These are phyloP conservation scores for Lordiphosa clarofinis DNA, from an alignment of 1,140 invertebrate genomes.

Conservation along the genomic window DNA sequence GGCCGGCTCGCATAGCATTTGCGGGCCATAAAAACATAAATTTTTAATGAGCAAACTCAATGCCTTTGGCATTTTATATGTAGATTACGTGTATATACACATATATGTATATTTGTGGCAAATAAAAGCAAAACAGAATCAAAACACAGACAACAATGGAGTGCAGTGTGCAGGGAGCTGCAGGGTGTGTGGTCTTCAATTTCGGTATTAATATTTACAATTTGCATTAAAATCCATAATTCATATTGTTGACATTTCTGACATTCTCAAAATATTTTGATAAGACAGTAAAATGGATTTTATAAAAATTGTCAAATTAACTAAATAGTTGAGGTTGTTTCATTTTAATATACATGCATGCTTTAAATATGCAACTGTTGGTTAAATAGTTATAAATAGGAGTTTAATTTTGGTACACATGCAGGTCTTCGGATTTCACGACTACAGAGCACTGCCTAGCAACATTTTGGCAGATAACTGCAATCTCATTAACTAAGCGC, in stretches of 20 bases:
- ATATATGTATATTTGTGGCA: slow-evolving; percentile 4
- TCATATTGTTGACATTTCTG: not conserved
- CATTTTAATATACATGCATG: too few species aligned
- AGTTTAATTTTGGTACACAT: too few species aligned
- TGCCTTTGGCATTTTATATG: slow-evolving; percentile 18
- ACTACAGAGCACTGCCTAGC: too few species aligned
- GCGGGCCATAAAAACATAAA: slow-evolving; percentile 45
- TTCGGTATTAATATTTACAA: slow-evolving; percentile 24
- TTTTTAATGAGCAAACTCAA: slow-evolving; percentile 47
- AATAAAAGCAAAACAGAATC: slow-evolving; percentile 19
- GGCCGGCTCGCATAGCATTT: slow-evolving; percentile 37
- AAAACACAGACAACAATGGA: slow-evolving; percentile 41
- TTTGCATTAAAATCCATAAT: slow-evolving; percentile 40
- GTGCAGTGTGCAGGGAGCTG: slow-evolving; percentile 9
- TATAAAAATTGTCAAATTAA: too few species aligned
- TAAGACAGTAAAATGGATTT: too few species aligned
- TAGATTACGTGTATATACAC: slow-evolving; percentile 19
- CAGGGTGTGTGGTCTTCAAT: slow-evolving; percentile 20
- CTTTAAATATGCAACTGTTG: too few species aligned
- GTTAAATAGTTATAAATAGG: too few species aligned
- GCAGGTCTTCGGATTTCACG: too few species aligned
- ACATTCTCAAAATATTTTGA: too few species aligned
- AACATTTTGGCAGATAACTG: too few species aligned
- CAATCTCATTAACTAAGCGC: too few species aligned
- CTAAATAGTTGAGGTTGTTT: too few species aligned